Percentiles rank a stretch among this genome's conserved stretches.
Evolutionary conservation across 2,888 invertebrate genomes (phyloP).

Genomic region (Liopterus haemorrhoidalis): DNA sequence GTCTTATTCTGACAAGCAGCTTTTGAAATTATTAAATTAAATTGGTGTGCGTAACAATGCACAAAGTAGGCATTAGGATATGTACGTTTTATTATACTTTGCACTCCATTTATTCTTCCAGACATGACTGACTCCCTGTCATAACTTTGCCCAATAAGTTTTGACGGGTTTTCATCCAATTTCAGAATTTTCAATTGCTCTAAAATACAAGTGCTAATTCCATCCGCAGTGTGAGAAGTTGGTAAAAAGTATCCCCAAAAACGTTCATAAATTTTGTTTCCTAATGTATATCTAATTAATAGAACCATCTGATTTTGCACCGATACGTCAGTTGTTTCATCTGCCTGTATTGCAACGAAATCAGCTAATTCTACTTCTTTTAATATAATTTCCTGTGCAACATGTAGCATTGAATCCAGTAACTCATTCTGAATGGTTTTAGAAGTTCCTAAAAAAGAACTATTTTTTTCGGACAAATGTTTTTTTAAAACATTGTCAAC

Average conservation of each 20-base stretch:
- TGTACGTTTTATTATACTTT: slow-evolving; percentile 24
- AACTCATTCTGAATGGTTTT: slow-evolving; percentile 11
- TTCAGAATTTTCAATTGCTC: slow-evolving; percentile 22
- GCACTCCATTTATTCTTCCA: slow-evolving; percentile 28
- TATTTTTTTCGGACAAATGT: slow-evolving; percentile 26
- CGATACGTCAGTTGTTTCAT: slow-evolving; percentile 31
- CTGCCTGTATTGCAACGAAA: slow-evolving; percentile 29
- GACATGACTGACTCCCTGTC: slow-evolving; percentile 35
- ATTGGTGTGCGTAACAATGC: slow-evolving; percentile 31
- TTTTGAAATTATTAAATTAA: slow-evolving; percentile 28
- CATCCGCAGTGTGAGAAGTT: slow-evolving; percentile 24
- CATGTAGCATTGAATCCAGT: slow-evolving; percentile 27
- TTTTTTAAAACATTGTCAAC: slow-evolving; percentile 26
- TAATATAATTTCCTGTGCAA: slow-evolving; percentile 29
- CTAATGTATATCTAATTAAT: slow-evolving; percentile 32
- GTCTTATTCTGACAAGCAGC: slow-evolving; percentile 19
- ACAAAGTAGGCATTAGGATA: slow-evolving; percentile 22
- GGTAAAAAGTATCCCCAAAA: slow-evolving; percentile 35
- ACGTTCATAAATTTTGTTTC: slow-evolving; percentile 30
- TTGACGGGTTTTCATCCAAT: slow-evolving; percentile 24
- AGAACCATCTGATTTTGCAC: slow-evolving; percentile 32
- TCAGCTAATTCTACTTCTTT: slow-evolving; percentile 17
- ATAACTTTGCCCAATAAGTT: slow-evolving; percentile 35
- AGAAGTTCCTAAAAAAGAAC: slow-evolving; percentile 29
- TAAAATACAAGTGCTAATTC: slow-evolving; percentile 23